These are phyloP conservation scores for Menidia menidia DNA, from an alignment of 2,797 vertebrate species.

Conservation along the genomic window DNA sequence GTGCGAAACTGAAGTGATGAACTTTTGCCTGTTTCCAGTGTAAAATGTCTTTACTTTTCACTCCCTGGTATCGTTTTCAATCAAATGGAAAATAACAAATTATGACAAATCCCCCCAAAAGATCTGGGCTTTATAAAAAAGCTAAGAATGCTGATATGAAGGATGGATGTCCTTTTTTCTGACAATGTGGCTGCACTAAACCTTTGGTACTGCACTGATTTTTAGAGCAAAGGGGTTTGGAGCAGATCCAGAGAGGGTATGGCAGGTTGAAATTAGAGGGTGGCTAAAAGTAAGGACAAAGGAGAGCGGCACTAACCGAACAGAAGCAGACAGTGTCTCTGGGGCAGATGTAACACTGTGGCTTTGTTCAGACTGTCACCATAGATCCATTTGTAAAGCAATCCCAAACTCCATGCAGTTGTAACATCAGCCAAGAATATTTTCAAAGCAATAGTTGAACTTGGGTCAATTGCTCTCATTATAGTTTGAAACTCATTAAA, in stretches of 20 bases:
- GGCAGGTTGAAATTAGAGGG: neutral
- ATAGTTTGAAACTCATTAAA: too few relatives aligned
- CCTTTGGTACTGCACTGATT: neutral
- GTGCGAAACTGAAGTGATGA: too few relatives aligned
- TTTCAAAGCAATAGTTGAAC: neutral
- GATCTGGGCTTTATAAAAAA: too few relatives aligned
- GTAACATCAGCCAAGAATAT: neutral
- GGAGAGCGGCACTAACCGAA: neutral
- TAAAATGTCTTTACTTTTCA: too few relatives aligned
- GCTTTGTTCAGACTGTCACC: neutral
- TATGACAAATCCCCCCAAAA: neutral
- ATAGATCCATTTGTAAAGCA: neutral
- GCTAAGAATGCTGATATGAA: neutral
- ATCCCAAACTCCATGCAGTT: neutral
- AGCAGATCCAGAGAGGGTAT: neutral
- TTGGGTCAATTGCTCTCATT: neutral
- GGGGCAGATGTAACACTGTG: neutral
- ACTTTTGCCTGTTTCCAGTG: too few relatives aligned
- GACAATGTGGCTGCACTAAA: too few relatives aligned
- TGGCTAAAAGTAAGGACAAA: slow-evolving; percentile 1
- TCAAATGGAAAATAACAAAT: neutral
- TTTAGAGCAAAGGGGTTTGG: neutral
- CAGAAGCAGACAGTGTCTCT: neutral
- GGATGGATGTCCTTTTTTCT: neutral
- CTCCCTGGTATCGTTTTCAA: too few relatives aligned